These are phyloP conservation scores for Rutpela maculata DNA, from an alignment of 2,888 invertebrate species.

Conservation along the genomic window DNA sequence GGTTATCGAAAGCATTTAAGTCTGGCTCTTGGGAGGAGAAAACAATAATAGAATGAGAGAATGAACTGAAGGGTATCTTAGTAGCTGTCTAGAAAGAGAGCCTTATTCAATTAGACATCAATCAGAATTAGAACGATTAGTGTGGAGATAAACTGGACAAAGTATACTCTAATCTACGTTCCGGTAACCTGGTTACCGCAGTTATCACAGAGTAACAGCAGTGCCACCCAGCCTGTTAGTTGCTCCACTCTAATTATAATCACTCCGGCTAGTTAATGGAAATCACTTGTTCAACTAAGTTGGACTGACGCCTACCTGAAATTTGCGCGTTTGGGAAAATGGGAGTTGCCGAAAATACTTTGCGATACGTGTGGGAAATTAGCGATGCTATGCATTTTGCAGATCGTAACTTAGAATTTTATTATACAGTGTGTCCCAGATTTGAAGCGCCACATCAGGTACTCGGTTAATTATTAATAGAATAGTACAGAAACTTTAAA, in stretches of 20 bases:
- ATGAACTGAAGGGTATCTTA: constrained; percentile 38
- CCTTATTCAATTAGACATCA: constrained; percentile 72
- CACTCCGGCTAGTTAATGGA: constrained; percentile 40
- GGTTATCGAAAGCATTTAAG: constrained; percentile 33
- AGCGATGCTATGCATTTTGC: too few relatives aligned
- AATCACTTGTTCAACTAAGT: constrained; percentile 40
- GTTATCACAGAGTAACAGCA: constrained; percentile 44
- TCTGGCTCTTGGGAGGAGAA: constrained; percentile 30
- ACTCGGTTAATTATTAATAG: too few relatives aligned
- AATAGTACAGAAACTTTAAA: too few relatives aligned
- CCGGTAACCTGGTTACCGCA: constrained; percentile 57
- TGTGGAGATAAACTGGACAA: constrained; percentile 65
- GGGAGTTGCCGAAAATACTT: not conserved
- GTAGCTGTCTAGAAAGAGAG: constrained; percentile 55
- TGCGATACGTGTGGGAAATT: not conserved
- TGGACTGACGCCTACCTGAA: constrained; percentile 38
- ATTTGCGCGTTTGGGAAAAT: constrained; percentile 1
- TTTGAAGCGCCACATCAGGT: too few relatives aligned
- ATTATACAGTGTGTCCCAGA: too few relatives aligned
- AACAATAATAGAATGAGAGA: constrained; percentile 43
- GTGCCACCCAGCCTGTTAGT: constrained; percentile 36
- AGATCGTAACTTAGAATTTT: too few relatives aligned
- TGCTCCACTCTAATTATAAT: constrained; percentile 37
- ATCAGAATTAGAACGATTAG: constrained; percentile 71
- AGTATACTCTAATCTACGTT: constrained; percentile 51